Percentiles rank a stretch among this genome's conserved stretches.
These are phyloP conservation scores for Melanostigma gelatinosum DNA, from an alignment of 2,113 vertebrate genomes.

Conservation along the genomic window DNA sequence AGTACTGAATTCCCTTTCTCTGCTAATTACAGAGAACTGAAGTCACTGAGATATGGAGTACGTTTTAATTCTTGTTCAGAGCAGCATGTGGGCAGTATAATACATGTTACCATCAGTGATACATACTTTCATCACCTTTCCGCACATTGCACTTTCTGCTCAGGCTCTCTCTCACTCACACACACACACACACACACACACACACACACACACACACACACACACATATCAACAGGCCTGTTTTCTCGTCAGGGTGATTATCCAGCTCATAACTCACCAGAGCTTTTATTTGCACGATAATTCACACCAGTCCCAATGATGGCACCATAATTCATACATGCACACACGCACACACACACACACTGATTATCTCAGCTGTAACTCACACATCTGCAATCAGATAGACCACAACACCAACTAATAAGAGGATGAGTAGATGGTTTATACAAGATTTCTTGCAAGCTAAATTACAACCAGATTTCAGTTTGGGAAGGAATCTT, in stretches of 20 bases:
- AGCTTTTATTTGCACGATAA: slow-evolving; percentile 76
- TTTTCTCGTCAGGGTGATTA: slow-evolving; percentile 77
- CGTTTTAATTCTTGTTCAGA: slow-evolving; percentile 11
- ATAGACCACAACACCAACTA: slow-evolving; percentile 33
- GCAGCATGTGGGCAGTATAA: slow-evolving; percentile 1
- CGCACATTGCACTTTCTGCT: slow-evolving; percentile 28
- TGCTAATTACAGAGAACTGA: neutral
- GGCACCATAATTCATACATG: slow-evolving; percentile 66
- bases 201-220: slow-evolving; percentile 30
- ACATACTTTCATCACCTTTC: neutral
- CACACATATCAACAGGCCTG: slow-evolving; percentile 56
- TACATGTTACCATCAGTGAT: neutral
- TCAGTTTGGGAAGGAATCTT: slow-evolving; percentile 11
- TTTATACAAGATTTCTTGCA: neutral
- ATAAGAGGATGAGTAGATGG: slow-evolving; percentile 28
- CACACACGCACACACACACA: slow-evolving; percentile 42
- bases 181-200: slow-evolving; percentile 26
- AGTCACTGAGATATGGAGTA: slow-evolving; percentile 8
- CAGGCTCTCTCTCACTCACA: slow-evolving; percentile 9
- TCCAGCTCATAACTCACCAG: slow-evolving; percentile 77
- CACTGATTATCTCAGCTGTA: slow-evolving; percentile 70
- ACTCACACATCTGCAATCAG: slow-evolving; percentile 70
- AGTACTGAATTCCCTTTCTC: neutral
- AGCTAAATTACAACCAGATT: slow-evolving; percentile 9
- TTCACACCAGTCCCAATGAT: slow-evolving; percentile 65